Base-by-base conservation (phyloP, 2,113 vertebrate species). In the Paracanthobrama guichenoti region DNA sequence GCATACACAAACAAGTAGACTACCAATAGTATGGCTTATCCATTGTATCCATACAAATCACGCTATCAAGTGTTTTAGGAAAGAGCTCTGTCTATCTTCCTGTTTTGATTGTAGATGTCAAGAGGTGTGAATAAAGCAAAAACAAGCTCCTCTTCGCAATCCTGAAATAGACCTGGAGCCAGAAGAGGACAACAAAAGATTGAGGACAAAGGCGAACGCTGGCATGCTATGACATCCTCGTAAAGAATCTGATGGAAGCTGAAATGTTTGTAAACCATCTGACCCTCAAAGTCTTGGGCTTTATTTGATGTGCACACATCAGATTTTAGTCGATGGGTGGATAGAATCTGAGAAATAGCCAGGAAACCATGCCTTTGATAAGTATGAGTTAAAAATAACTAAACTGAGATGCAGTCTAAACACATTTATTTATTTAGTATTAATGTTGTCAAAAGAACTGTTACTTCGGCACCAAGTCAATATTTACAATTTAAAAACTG, bases 71-170 rank as follows among this genome's bases (percentile, higher is more conserved):
- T 76, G 64, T 48, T 59, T 66, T 44, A 84, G 73, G 86, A 85
- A 86, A 53, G 48, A 60, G 66, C 55, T 78, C 50, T 84, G 87
- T 82, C 88, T 90, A 55, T 46, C 76, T 93, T 92, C 93, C 92
- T 93, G 91, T 92, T 92, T 90, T 90, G 66, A 59, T 31, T 48
- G 72, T 76, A 73, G 59, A 55, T 42, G 79, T 39, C 11, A 50
- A 39, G 72, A 46, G 66, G 73, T 55, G 28, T 86, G 64, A 82
- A 88, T 75, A 84, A 69, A 84, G 62, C 16, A 78, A 42, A 71
- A 79, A 84, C 83, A 62, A 86, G 53, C 22, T 57, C n/a, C 42
- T 80, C 59, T 55, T 80, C 28, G 35, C 31, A 20, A 28, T 26
- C 39, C 81, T 35, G 69, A 88, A 81, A 86, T 84, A 81, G 81